Base-by-base conservation (phyloP, 2,888 invertebrate genomes). In the Zelleria hepariella region DNA sequence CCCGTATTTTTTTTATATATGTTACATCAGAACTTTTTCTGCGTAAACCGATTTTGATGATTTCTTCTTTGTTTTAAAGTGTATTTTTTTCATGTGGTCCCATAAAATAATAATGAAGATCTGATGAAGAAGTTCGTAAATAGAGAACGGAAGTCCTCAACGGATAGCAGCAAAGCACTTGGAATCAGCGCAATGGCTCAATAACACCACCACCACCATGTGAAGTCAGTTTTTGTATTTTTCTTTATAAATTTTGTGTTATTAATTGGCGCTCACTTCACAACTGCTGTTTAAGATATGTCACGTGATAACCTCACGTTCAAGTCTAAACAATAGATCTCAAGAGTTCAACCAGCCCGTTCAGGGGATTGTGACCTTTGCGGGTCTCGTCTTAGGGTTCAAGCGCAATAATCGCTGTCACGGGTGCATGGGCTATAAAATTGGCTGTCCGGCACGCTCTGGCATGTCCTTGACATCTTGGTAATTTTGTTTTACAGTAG, bases 401-500 rank as follows among this genome's bases (percentile, higher is more conserved):
- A 42, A 42, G 32, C 32, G 32, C 32, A 42, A 15, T 42, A 10
- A 42, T 7, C 2, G 23, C 51, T 6, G 55, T 56, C 55, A 56
- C 55, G 32, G 55, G 32, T 56, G 55, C 55, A 56, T 56, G 55
- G 8, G 20, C 26, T 42, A 42, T 7, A 10, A 56, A 56, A 56
- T 56, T 56, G 55, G 6, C 53, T 53, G 24, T n/a, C 53, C 10
- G 25, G 23, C 53, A 53, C 53, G 53, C 53, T 23, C 24, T 15
- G 7, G 25, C 53, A 8, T 24, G 18, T 20, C 53, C 53, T 53
- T 53, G 53, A 53, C 53, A 53, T 24, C 53, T 53, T n/a, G 10
- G 25, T 25, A n/a, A n/a, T 53, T 53, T 53, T 53, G 10, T 24
- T 53, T 42, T 15, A 15, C 32, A 2, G 2, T 5, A 42, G 32